A percentile compares a stretch with the other conserved stretches of the same genome.
phyloP scores from a whole-genome alignment of 2,888 invertebrate species.

The Dendrolimus pini region DNA sequence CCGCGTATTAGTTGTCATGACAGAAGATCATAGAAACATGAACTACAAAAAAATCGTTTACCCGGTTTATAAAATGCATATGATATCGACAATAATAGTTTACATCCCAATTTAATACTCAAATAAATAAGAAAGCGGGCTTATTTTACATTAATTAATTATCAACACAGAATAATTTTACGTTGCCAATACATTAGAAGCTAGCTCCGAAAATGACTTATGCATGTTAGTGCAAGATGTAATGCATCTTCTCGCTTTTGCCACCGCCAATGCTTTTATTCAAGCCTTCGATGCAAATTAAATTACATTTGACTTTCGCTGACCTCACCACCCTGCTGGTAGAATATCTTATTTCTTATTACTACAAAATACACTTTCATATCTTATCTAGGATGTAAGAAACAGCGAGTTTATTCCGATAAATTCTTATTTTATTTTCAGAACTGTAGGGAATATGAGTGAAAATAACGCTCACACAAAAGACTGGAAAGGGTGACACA shows the following conservation, averaged over 20 bases:
- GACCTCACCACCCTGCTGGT: slow-evolving; percentile 48
- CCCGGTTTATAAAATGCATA: too few relatives aligned
- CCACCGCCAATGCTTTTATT: slow-evolving; percentile 47
- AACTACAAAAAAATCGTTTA: too few relatives aligned
- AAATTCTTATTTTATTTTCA: background rate
- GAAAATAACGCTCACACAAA: slow-evolving; percentile 33
- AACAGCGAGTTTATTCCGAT: background rate
- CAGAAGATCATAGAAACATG: too few relatives aligned
- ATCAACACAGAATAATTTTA: too few relatives aligned
- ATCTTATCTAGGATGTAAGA: background rate
- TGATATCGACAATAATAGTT: too few relatives aligned
- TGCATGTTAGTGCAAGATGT: slow-evolving; percentile 29
- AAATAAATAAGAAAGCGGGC: too few relatives aligned
- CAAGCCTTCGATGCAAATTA: slow-evolving; percentile 59
- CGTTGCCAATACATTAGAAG: background rate
- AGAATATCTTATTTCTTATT: slow-evolving; percentile 48
- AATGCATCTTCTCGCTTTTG: slow-evolving; percentile 25
- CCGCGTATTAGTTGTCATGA: too few relatives aligned
- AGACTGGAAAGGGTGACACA: slow-evolving; percentile 38
- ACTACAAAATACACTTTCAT: slow-evolving; percentile 6
- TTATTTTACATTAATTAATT: too few relatives aligned
- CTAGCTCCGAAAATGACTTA: slow-evolving; percentile 25
- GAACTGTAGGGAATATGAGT: slow-evolving; percentile 15
- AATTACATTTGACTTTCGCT: slow-evolving; percentile 61
- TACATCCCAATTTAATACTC: too few relatives aligned